These are phyloP conservation scores for Drosophila conformis DNA, from an alignment of 2,888 invertebrate species.

Conservation along the genomic window DNA sequence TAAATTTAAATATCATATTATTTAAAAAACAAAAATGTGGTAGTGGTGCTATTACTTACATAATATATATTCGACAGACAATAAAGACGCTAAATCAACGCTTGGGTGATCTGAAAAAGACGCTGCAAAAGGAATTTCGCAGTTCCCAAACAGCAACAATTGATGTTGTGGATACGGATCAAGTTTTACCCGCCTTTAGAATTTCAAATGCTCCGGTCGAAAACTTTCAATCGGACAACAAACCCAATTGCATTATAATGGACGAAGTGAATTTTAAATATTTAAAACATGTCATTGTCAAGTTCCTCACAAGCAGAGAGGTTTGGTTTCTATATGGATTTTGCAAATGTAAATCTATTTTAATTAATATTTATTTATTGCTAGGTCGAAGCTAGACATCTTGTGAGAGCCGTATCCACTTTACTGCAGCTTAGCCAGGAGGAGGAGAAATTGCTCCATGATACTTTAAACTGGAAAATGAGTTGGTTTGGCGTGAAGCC, in stretches of 20 bases:
- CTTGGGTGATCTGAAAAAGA: constrained; percentile 95
- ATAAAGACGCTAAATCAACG: constrained; percentile 95
- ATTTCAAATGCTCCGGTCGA: constrained; percentile 50
- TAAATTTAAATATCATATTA: background rate
- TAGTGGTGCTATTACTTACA: background rate
- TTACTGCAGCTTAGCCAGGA: constrained; percentile 93
- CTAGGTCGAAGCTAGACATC: constrained; percentile 92
- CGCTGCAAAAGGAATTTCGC: constrained; percentile 92
- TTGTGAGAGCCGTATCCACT: constrained; percentile 94
- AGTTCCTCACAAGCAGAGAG: constrained; percentile 95
- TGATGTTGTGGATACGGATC: constrained; percentile 59
- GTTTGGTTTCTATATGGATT: constrained; percentile 60
- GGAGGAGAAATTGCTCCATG: constrained; percentile 92
- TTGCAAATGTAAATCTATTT: background rate
- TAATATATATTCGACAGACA: constrained; percentile 86
- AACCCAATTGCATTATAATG: constrained; percentile 81
- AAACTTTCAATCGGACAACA: constrained; percentile 55
- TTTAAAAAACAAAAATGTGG: background rate
- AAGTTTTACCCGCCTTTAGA: constrained; percentile 48
- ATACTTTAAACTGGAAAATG: constrained; percentile 85
- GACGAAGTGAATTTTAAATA: constrained; percentile 93
- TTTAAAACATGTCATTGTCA: constrained; percentile 96
- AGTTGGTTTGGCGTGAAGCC: constrained; percentile 87
- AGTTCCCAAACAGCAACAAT: constrained; percentile 67
- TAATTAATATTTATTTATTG: constrained; percentile 8